Evolutionary conservation across 2,888 invertebrate genomes (phyloP), one percentile per base, ranked within the genome.

Genomic region (Xanthia icteritia): DNA sequence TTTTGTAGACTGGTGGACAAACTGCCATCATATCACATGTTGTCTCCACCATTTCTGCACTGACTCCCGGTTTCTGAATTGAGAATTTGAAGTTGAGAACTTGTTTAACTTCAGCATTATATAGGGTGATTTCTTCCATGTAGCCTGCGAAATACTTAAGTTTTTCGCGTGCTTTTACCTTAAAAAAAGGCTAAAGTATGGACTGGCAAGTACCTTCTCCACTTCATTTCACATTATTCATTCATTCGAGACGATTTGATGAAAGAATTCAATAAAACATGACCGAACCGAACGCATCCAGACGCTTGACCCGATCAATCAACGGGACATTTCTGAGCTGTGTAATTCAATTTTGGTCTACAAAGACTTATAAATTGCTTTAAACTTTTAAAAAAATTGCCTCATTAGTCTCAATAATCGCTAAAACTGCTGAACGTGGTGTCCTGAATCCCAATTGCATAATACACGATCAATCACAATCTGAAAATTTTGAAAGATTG

Each of bases 281-380:
- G 80, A 84, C 64, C 71, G 58, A 76, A 68, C 56, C 15, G 58
- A 73, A 70, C 66, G 48, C 51, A 45, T 66, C 39, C 60, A 73
- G 61, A 31, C 78, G 73, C 65, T 88, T 85, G 87, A 85, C 81
- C 85, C 45, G 66, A 77, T 85, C 82, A 88, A 82, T 86, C 75
- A 88, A 79, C 75, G 65, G 39, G 48, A 74, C 72, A 71, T 84
- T 69, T 73, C 64, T 36, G n/a, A 58, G 76, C 63, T 51, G 58
- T 72, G 58, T 78, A 75, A 80, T 86, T 82, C 63, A 82, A 84
- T 84, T 77, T 80, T 77, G 51, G 56, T 68, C 63, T 42, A 51
- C 65, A 66, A 56, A 56, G 69, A 63, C 45, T 72, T 58, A 39
- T 51, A 13, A 58, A 79, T 79, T 56, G 69, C 13, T 54, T 63